Base-by-base conservation (phyloP, 2,888 invertebrate genomes). In the Ferdinandea cuprea region DNA sequence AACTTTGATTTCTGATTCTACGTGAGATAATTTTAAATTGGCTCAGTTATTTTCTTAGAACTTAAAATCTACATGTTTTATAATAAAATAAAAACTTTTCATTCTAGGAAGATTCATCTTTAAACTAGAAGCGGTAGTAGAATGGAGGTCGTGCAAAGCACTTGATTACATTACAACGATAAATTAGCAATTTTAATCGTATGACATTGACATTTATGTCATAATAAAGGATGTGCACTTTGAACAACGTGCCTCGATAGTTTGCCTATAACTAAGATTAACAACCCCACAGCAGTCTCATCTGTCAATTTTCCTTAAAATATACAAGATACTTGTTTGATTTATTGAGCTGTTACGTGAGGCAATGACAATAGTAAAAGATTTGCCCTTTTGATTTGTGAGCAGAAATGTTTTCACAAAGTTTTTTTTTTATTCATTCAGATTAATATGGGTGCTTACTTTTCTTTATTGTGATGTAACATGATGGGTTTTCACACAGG, bases 191-290 rank as follows among this genome's bases (percentile, higher is more conserved):
- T 80, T 61, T 68, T 61, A 48, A 72, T 58, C 58, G 72, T 72
- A 74, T 80, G 68, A 66, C 68, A 61, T 74, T 80, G 79, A 80
- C 79, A 80, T 74, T 80, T 74, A 74, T 74, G 44, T 54, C 2
- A 42, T 17, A 30, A 46, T 40, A 56, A 68, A 21, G 19, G 44
- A 19, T 11, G 61, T 21, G 52, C 59, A 66, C 40, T 61, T 21
- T 54, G 37, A 44, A 19, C 61, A 30, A 44, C 61, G 59, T 68
- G 54, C 54, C 68, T 44, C 46, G 58, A 28, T 59, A 59, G 63
- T 42, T 25, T 74, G 56, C 28, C 17, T 48, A 13, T 25, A 11
- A 21, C 17, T 63, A 2, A 15, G 37, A 32, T 42, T 21, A 30
- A 25, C 59, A 42, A 52, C 52, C 44, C 37, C 25, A 30, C 25